phyloP scores from a whole-genome alignment of 2,113 vertebrate species.

The Misgurnus mizolepis region DNA sequence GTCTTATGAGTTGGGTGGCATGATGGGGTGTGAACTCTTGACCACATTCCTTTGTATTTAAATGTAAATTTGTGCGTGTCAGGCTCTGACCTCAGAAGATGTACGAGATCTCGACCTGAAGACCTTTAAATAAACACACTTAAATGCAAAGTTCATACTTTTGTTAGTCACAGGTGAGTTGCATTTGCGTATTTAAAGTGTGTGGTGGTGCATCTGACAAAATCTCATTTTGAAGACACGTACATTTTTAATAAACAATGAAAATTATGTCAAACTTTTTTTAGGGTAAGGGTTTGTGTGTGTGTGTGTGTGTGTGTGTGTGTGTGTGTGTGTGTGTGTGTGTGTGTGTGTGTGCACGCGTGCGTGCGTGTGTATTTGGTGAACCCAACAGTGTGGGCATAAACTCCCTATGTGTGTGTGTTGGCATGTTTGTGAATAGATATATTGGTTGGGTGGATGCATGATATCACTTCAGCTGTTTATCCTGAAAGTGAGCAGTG shows the following conservation, averaged over 20 bases:
- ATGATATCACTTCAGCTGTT: neutral
- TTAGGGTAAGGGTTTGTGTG: no score
- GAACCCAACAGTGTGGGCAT: no score
- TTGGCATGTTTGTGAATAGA: no score
- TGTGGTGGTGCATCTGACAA: neutral
- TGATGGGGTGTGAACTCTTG: conserved; percentile 41
- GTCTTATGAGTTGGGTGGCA: neutral
- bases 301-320: neutral
- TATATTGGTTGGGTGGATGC: neutral
- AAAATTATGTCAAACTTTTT: no score
- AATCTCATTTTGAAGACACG: no score
- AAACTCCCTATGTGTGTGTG: no score
- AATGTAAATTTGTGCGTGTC: conserved; percentile 38
- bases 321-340: neutral
- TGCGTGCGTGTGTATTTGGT: no score
- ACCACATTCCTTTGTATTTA: conserved; percentile 47
- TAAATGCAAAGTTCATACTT: neutral
- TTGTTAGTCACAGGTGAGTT: neutral
- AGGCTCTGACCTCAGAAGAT: conserved; percentile 31
- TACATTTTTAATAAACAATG: no score
- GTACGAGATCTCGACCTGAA: conserved; percentile 33
- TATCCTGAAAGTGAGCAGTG: conserved; percentile 13
- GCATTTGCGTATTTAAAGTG: neutral
- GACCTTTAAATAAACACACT: conserved; percentile 21
- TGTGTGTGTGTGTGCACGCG: neutral